Evolutionary conservation across 2,113 vertebrate genomes (phyloP), one percentile per base, ranked within the genome.

Genomic region (Varanus salvator): DNA sequence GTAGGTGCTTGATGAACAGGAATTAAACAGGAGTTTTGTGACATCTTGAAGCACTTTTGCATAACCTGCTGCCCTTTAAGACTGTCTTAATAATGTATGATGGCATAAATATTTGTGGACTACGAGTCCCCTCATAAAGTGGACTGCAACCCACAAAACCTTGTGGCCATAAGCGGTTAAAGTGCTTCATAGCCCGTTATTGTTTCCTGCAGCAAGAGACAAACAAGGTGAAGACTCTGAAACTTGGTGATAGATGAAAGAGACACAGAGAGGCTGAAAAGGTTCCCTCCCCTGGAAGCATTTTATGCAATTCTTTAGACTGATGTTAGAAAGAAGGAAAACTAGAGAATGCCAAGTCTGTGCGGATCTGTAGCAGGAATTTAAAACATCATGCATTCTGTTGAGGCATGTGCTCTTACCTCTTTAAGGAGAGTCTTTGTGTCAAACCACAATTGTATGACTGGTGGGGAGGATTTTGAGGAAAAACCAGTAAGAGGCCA

Each of bases 341-440:
- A n/a, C 21, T 27, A 27, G 52, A 86, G 89, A 85, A 71, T 86
- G 68, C 25, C 75, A 87, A 57, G 31, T 34, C 8, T 71, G 15
- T 80, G 4, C 52, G 4, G 92, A 89, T 88, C 82, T 64, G 11
- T 9, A 88, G 52, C 3, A 14, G 1, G 38, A 38, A 66, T 75
- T 50, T 71, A 71, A 89, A 87, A 80, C 8, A 31, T 75, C 6
- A 77, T 1, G 72, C 87, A 68, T 50, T 8, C 54, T 29, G 38
- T 86, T n/a, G 31, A 64, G 52, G 12, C 76, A 80, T 85, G 6
- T 1, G 92, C 23, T 31, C 8, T 85, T n/a, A 25, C 88, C 89
- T 90, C 92, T 94, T 91, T 87, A 90, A 93, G 57, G 50, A 29
- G 85, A 57, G 66, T 71, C 84, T 90, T 89, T 31, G 87, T 71